Percentiles rank a stretch among this genome's conserved stretches.
Evolutionary conservation across 64 coral and sea anemone genomes (phyloP).

Genomic region (Platygyra sinensis): DNA sequence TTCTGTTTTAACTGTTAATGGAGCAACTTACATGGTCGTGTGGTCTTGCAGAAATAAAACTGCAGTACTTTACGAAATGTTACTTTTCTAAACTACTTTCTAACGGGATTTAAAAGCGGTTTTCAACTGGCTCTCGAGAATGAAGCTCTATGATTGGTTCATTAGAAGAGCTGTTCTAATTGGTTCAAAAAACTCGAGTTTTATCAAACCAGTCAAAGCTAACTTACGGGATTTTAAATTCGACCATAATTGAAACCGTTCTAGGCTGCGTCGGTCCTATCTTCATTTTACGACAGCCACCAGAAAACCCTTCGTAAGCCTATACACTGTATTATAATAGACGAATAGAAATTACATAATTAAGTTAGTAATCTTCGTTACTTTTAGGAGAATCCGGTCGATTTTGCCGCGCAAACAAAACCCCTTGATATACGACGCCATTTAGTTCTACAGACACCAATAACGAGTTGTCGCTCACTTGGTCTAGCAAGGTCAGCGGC

Average conservation of each 20-base stretch:
- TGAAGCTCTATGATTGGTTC: too few relatives aligned
- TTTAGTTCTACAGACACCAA: constrained; percentile 97
- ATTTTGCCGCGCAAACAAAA: constrained; percentile 86
- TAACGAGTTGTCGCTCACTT: constrained; percentile 94
- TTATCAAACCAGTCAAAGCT: too few relatives aligned
- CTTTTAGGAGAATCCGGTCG: constrained; percentile 39
- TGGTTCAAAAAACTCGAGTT: too few relatives aligned
- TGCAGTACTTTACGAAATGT: not conserved
- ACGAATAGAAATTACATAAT: not conserved
- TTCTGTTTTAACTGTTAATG: too few relatives aligned
- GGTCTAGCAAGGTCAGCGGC: constrained; percentile 84
- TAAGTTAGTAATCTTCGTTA: constrained; percentile 42
- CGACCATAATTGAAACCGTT: too few relatives aligned
- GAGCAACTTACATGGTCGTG: not conserved
- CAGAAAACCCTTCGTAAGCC: not conserved
- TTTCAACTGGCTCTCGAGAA: not conserved
- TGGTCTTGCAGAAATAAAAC: too few relatives aligned
- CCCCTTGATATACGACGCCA: constrained; percentile 93
- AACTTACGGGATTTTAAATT: too few relatives aligned
- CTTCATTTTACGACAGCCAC: not conserved
- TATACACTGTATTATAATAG: not conserved
- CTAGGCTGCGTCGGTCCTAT: too few relatives aligned
- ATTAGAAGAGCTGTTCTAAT: too few relatives aligned
- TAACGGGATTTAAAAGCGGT: not conserved
- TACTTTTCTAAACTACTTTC: not conserved